Percentiles rank a stretch among this genome's conserved stretches.
phyloP scores from a whole-genome alignment of 2,113 vertebrate species.

The Upupa epops region DNA sequence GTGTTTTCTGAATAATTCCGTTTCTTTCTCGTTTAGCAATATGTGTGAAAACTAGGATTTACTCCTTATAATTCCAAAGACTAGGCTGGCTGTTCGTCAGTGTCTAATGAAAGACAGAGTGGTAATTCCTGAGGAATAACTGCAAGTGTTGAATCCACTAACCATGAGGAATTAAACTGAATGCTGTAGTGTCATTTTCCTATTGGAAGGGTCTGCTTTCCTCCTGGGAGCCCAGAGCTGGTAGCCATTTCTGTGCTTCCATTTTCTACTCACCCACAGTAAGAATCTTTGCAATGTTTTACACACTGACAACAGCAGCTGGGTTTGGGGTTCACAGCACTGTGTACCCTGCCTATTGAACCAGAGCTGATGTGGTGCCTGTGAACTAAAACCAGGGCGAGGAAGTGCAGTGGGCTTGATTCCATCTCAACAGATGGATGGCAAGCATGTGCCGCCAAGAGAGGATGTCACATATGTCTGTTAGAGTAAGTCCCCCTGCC shows the following conservation, averaged over 20 bases:
- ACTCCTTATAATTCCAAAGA: neutral
- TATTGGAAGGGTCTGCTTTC: neutral
- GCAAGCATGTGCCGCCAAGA: neutral
- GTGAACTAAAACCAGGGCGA: neutral
- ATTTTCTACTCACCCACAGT: neutral
- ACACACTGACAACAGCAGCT: neutral
- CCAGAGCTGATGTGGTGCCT: neutral
- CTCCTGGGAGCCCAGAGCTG: neutral
- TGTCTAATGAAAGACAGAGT: neutral
- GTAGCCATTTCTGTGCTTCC: neutral
- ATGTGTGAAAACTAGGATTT: neutral
- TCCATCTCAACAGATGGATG: conserved; percentile 40
- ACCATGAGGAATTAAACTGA: neutral
- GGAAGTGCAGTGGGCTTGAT: neutral
- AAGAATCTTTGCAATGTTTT: neutral
- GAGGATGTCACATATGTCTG: conserved; percentile 5
- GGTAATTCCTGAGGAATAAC: neutral
- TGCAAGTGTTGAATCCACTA: neutral
- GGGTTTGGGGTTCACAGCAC: neutral
- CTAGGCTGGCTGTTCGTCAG: neutral
- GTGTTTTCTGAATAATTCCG: neutral
- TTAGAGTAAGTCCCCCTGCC: conserved; percentile 43
- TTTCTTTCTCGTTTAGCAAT: neutral
- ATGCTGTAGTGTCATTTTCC: neutral
- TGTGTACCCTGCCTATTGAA: neutral